A percentile compares a stretch with the other conserved stretches of the same genome.
Conservation (phyloP, 2,113 vertebrate species). For the Mohoua ochrocephala region DNA sequence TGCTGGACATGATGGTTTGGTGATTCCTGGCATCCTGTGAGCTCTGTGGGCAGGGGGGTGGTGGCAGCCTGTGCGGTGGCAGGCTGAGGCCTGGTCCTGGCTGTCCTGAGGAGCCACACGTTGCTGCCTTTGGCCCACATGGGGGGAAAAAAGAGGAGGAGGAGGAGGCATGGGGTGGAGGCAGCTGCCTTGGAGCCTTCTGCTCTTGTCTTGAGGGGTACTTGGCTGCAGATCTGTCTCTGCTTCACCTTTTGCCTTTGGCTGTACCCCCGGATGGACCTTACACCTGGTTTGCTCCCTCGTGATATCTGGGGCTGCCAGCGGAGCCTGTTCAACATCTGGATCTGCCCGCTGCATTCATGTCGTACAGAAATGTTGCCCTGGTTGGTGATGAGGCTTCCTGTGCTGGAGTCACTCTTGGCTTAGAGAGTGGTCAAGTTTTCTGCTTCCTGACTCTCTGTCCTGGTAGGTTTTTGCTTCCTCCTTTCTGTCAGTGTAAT, state of each 20-base stretch:
- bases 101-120: not conserved
- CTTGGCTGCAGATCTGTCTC: not conserved
- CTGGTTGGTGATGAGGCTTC: not conserved
- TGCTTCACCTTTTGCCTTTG: not conserved
- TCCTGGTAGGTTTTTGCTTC: not conserved
- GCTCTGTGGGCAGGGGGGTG: not conserved
- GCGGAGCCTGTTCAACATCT: not conserved
- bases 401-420: not conserved
- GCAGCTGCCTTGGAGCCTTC: not conserved
- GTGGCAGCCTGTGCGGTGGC: not conserved
- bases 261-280: rapidly evolving
- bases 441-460: not conserved
- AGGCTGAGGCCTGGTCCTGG: not conserved
- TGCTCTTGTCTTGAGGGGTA: not conserved
- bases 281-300: rapidly evolving
- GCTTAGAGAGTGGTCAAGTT: not conserved
- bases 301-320: rapidly evolving
- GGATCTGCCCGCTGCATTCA: not conserved
- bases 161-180: not conserved
- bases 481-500: not conserved
- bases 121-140: not conserved
- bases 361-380: no score
- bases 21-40: rapidly evolving
- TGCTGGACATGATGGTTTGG: not conserved
- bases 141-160: not conserved